Evolutionary conservation across 2,888 invertebrate genomes (phyloP), one percentile per base, ranked within the genome.

Genomic region (Psylliodes chrysocephalus): DNA sequence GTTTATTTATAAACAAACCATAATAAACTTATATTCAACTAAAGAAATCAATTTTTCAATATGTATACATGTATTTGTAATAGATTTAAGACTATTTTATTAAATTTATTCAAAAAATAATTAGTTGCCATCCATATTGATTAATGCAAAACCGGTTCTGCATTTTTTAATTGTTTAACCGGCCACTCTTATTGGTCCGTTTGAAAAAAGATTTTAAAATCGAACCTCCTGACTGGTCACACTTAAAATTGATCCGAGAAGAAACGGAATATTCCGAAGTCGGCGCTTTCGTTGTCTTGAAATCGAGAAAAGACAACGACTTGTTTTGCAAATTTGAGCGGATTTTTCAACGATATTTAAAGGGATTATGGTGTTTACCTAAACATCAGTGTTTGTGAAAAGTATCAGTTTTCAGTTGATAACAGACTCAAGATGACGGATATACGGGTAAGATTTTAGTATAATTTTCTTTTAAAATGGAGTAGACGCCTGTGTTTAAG

Each of bases 361-460:
- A 25, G 17, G n/a, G 17, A 28, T 51, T 59, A 59, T 40, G 33
- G 49, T 35, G 19, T 59, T 59, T 40, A 7, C n/a, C 17, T 59
- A 40, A 40, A 17, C 28, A 40, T 14, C 14, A 8, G 10, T 49
- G 4, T n/a, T 3, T 35, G 30, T 30, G 8, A 30, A 10, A 25
- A 30, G 14, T 38, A 14, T 56, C 15, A 22, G 35, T 22, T 7
- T 22, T 18, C 19, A n/a, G 15, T 14, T 46, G 12, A 19, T n/a
- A n/a, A n/a, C n/a, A 14, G 15, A n/a, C 12, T 17, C 19, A 49
- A 47, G 22, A 63, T 63, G 63, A 25, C 59, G n/a, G 63, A 63
- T 40, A 63, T 63, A 47, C 19, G 25, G 59, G 63, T 63, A 40
- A 49, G 44, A 22, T 38, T 44, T 18, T 19, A 10, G 1, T 1